A percentile compares a stretch with the other conserved stretches of the same genome.
Evolutionary conservation across 2,797 vertebrate species (phyloP).

Genomic region (Dryobates pubescens): DNA sequence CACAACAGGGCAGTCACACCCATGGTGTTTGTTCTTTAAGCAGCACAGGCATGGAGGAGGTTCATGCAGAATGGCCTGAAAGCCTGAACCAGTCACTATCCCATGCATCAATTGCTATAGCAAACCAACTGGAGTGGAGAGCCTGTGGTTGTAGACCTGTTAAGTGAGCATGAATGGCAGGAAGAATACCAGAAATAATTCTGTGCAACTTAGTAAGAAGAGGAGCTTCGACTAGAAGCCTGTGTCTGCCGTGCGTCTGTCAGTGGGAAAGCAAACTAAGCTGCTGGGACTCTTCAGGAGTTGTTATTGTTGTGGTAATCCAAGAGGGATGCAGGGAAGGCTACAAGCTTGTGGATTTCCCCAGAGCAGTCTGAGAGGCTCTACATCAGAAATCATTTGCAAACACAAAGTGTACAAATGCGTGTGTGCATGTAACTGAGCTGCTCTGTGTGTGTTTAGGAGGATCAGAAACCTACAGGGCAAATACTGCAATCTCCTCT

Average conservation of each 20-base stretch:
- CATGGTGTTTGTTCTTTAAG: background rate
- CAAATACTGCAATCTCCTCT: background rate
- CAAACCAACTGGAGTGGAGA: background rate
- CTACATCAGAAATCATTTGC: background rate
- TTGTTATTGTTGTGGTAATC: background rate
- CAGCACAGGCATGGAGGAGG: fast-evolving
- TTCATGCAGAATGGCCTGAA: background rate
- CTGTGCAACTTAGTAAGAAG: background rate
- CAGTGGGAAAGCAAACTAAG: background rate
- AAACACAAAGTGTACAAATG: background rate
- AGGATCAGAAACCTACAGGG: background rate
- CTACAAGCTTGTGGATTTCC: background rate
- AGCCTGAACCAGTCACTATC: background rate
- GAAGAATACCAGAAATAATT: constrained; percentile 29
- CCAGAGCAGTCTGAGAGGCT: background rate
- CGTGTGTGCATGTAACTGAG: background rate
- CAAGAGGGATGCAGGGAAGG: background rate
- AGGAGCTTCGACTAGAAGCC: background rate
- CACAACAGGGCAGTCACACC: background rate
- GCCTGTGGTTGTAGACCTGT: background rate
- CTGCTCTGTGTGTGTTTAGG: background rate
- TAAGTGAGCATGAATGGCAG: background rate
- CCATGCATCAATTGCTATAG: background rate
- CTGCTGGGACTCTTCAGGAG: constrained; percentile 15
- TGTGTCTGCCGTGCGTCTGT: background rate